A percentile compares a stretch with the other conserved stretches of the same genome.
phyloP scores from a whole-genome alignment of 2,797 vertebrate species.

The Harpagifer antarcticus region DNA sequence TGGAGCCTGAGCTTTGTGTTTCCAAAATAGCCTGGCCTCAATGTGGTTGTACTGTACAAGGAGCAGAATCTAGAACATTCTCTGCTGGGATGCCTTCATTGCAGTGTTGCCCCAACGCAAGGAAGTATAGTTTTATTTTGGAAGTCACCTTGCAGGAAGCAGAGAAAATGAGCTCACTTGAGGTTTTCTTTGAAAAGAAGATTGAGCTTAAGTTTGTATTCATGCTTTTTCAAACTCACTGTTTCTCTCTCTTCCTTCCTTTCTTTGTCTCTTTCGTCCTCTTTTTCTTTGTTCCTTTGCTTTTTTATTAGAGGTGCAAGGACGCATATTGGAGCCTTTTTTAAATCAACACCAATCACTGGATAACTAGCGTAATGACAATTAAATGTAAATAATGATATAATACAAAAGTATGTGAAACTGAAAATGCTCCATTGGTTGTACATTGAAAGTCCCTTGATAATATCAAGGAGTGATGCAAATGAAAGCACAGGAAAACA shows the following conservation, averaged over 20 bases:
- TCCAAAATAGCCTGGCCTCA: constrained; percentile 79
- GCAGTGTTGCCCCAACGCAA: constrained; percentile 58
- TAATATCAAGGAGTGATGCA: constrained; percentile 17
- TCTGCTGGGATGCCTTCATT: constrained; percentile 68
- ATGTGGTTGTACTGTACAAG: constrained; percentile 66
- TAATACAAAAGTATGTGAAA: neutral
- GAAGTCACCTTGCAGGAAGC: constrained; percentile 76
- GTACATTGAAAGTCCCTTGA: constrained; percentile 3
- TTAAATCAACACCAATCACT: constrained; percentile 19
- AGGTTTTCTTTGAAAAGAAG: constrained; percentile 65
- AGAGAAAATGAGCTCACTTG: constrained; percentile 49
- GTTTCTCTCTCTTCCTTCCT: constrained; percentile 21
- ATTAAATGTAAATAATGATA: neutral
- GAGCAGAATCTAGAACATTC: constrained; percentile 76
- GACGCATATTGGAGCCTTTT: constrained; percentile 14
- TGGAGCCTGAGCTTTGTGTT: constrained; percentile 63
- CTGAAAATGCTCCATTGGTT: neutral
- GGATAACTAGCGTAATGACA: constrained; percentile 8
- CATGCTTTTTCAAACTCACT: constrained; percentile 41
- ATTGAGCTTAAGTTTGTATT: constrained; percentile 68
- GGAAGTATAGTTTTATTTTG: constrained; percentile 69
- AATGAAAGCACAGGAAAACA: constrained; percentile 30
- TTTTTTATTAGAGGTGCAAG: neutral
- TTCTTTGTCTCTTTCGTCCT: neutral
- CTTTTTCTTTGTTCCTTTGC: constrained; percentile 5